Percentiles rank a stretch among this genome's conserved stretches.
These are phyloP conservation scores for Pissodes strobi DNA, from an alignment of 1,140 invertebrate genomes.

Conservation along the genomic window DNA sequence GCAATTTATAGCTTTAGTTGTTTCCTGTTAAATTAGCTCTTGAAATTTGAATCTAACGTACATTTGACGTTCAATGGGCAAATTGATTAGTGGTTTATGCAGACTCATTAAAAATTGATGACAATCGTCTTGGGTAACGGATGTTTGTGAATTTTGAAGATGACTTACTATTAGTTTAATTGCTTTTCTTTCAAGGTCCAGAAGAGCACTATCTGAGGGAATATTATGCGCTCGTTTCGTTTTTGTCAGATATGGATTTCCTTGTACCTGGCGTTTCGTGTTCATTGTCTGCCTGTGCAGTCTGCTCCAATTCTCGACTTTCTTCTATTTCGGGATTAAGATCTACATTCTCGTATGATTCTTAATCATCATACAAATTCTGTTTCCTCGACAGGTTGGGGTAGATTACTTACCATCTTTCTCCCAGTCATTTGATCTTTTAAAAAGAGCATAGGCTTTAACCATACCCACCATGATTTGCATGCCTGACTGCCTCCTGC, in stretches of 20 bases:
- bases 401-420: background rate
- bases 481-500: too few species aligned
- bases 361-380: background rate
- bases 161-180: background rate
- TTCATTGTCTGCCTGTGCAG: background rate
- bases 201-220: too few species aligned
- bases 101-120: background rate
- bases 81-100: background rate
- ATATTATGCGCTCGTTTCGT: too few species aligned
- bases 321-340: background rate
- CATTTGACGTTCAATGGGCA: background rate
- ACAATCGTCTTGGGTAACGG: background rate
- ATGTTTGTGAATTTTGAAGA: background rate
- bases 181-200: too few species aligned
- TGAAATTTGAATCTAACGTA: background rate
- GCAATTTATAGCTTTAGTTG: background rate
- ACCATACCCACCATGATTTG: too few species aligned
- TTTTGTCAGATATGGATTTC: too few species aligned
- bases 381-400: too few species aligned
- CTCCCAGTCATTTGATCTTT: background rate
- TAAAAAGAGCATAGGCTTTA: too few species aligned
- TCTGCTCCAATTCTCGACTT: background rate
- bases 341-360: background rate
- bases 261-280: too few species aligned
- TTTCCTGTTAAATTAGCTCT: background rate